Conservation (phyloP, 2,113 vertebrate genomes). For the Orthonyx spaldingii region DNA sequence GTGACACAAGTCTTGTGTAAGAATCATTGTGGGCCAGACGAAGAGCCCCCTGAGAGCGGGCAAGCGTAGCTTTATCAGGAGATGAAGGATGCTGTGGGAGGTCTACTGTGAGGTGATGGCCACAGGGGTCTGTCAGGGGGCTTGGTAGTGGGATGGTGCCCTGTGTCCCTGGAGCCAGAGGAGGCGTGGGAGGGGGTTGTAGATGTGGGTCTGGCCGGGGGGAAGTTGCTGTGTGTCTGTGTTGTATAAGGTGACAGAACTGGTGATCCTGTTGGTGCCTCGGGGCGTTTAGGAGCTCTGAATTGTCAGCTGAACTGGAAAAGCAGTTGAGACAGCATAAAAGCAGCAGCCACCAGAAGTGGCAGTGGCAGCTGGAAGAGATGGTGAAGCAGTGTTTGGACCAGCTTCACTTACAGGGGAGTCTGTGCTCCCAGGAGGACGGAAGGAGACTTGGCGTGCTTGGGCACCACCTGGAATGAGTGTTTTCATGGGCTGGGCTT, state of each 20-base stretch:
- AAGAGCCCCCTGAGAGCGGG: background rate
- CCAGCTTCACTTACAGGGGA: background rate
- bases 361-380: background rate
- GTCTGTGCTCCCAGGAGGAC: background rate
- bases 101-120: background rate
- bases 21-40: background rate
- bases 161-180: background rate
- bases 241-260: background rate
- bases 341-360: background rate
- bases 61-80: background rate
- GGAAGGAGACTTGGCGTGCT: background rate
- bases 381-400: background rate
- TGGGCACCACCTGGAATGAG: background rate
- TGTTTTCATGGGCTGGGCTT: background rate
- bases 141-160: background rate
- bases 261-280: background rate
- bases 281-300: background rate
- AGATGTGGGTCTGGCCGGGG: background rate
- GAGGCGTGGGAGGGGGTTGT: accelerated
- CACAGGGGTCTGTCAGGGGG: background rate
- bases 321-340: background rate
- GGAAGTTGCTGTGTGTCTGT: background rate
- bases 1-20: background rate
- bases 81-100: background rate
- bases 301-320: background rate